phyloP scores from a whole-genome alignment of 2,113 vertebrate species.

The Oreochromis aureus region DNA sequence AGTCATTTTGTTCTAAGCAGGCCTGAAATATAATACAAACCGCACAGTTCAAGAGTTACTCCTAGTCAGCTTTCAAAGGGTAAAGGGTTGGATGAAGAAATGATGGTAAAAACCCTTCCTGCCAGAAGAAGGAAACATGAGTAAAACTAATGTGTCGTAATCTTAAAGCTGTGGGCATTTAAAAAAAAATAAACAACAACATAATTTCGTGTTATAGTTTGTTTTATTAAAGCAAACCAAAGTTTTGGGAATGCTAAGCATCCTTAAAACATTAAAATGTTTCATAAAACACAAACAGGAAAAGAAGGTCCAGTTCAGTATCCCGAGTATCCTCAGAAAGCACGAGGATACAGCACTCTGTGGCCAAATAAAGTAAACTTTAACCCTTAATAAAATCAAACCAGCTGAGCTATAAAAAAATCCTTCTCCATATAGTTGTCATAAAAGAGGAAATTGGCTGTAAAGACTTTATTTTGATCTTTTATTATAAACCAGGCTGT shows the following conservation, averaged over 20 bases:
- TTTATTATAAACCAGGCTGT: background rate
- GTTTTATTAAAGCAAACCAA: background rate
- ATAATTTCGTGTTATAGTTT: background rate
- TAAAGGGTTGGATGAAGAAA: background rate
- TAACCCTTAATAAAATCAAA: background rate
- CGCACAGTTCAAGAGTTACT: accelerated
- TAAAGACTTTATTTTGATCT: background rate
- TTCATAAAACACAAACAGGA: accelerated
- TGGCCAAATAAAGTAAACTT: background rate
- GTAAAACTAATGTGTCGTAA: accelerated
- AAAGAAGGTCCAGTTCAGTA: accelerated
- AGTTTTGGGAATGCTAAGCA: background rate
- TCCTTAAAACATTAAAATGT: accelerated
- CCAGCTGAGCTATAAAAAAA: background rate
- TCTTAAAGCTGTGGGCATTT: background rate
- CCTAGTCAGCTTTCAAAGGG: background rate
- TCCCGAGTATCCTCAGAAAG: accelerated
- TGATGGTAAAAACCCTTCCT: accelerated
- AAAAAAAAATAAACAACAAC: background rate
- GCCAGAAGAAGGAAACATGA: background rate
- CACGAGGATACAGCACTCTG: background rate
- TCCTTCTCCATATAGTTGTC: background rate
- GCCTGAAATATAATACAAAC: accelerated
- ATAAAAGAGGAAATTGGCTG: background rate
- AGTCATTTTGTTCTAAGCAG: background rate